These are phyloP conservation scores for Champsocephalus esox DNA, from an alignment of 2,797 vertebrate species.

Conservation along the genomic window DNA sequence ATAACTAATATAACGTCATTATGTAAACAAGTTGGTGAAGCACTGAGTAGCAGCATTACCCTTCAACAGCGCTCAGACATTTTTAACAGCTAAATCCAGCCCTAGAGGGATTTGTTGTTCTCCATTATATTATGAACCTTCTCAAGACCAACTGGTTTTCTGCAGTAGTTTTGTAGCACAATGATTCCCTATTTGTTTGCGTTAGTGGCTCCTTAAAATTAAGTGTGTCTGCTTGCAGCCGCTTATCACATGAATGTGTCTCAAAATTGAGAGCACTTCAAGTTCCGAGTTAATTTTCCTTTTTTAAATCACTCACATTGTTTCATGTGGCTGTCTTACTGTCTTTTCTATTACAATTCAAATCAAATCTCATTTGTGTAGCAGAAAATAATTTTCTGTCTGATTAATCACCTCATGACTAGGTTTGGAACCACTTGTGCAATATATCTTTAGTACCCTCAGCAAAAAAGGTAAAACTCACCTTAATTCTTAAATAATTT, in stretches of 20 bases:
- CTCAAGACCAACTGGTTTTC: neutral
- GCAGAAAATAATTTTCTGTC: neutral
- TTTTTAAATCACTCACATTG: neutral
- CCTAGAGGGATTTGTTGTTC: neutral
- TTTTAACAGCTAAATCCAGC: neutral
- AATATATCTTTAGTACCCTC: neutral
- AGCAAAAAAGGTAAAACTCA: neutral
- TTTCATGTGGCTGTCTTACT: neutral
- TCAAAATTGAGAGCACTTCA: conserved; percentile 9
- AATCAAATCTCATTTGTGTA: neutral
- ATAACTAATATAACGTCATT: conserved; percentile 9
- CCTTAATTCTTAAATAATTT: conserved; percentile 4
- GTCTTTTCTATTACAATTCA: neutral
- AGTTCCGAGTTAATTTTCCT: neutral
- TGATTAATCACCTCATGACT: neutral
- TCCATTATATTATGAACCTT: neutral
- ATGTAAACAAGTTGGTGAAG: conserved; percentile 3
- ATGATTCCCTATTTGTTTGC: neutral
- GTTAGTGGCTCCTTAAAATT: neutral
- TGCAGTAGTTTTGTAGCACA: neutral
- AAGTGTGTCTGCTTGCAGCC: neutral
- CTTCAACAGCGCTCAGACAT: conserved; percentile 8
- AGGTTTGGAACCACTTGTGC: neutral
- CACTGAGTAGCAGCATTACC: neutral
- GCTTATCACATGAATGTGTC: conserved; percentile 5